Percentiles rank a stretch among this genome's conserved stretches.
Conservation (phyloP, 2,888 invertebrate species). For the Iselma pallidipennis region DNA sequence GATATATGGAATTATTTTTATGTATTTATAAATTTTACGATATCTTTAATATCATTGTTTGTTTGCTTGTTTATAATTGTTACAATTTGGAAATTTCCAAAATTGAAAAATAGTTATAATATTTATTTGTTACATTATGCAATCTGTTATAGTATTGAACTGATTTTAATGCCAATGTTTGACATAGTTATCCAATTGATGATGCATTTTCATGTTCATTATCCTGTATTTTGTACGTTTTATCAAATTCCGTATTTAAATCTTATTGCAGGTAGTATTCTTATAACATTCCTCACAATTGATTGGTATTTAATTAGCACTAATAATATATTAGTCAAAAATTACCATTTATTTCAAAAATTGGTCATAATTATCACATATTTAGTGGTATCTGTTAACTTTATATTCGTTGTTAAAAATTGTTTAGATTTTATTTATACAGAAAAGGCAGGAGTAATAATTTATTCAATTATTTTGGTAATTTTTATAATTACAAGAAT, state of each 20-base stretch:
- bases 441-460: background rate
- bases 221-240: background rate
- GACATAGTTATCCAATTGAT: background rate
- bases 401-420: background rate
- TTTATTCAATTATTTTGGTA: background rate
- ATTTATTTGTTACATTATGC: slow-evolving; percentile 2
- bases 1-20: background rate
- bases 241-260: background rate
- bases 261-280: background rate
- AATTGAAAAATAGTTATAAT: background rate
- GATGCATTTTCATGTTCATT: background rate
- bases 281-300: background rate
- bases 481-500: background rate
- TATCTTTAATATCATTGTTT: background rate
- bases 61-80: background rate
- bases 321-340: background rate
- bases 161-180: background rate
- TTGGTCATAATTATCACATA: background rate
- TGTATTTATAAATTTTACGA: background rate
- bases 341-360: background rate
- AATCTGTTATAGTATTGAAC: background rate
- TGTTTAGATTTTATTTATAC: background rate
- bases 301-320: slow-evolving; percentile 3
- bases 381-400: background rate
- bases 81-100: background rate